Percentiles rank a stretch among this genome's conserved stretches.
phyloP scores from a whole-genome alignment of 2,888 invertebrate genomes.

The Ophion costatus region DNA sequence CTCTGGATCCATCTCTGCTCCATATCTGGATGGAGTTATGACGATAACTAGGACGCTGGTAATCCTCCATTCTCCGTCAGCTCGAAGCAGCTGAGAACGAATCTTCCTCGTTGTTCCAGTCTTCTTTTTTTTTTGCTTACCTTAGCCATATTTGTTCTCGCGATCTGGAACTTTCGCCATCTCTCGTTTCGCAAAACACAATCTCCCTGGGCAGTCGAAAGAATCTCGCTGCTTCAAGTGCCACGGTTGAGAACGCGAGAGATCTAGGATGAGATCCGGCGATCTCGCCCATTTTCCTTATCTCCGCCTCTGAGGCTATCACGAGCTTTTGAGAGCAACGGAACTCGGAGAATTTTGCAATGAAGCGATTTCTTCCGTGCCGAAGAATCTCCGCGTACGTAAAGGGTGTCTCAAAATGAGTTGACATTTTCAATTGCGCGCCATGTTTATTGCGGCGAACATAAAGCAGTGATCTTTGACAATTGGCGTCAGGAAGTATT shows the following conservation, averaged over 20 bases:
- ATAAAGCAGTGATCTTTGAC: too few species aligned
- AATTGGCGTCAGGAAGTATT: too few species aligned
- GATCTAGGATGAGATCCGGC: conserved; percentile 67
- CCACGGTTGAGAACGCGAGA: conserved; percentile 70
- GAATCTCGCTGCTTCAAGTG: conserved; percentile 57
- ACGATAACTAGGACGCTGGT: too few species aligned
- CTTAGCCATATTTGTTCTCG: not conserved
- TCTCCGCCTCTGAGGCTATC: not conserved
- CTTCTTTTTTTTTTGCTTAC: conserved; percentile 1
- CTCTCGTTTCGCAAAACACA: not conserved
- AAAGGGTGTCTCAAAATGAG: not conserved
- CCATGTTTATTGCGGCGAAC: too few species aligned
- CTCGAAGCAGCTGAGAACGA: not conserved
- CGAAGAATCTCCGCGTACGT: conserved; percentile 44
- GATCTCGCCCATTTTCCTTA: conserved; percentile 63
- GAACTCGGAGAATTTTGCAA: conserved; percentile 51
- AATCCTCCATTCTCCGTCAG: too few species aligned
- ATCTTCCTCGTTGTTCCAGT: not conserved
- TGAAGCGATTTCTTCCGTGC: conserved; percentile 50
- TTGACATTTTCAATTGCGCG: too few species aligned
- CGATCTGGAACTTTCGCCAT: not conserved
- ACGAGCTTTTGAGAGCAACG: conserved; percentile 43
- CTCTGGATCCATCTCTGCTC: too few species aligned
- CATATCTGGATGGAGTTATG: too few species aligned
- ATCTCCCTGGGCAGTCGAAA: conserved; percentile 34